phyloP scores from a whole-genome alignment of 1,140 invertebrate genomes.

The Physella acuta region DNA sequence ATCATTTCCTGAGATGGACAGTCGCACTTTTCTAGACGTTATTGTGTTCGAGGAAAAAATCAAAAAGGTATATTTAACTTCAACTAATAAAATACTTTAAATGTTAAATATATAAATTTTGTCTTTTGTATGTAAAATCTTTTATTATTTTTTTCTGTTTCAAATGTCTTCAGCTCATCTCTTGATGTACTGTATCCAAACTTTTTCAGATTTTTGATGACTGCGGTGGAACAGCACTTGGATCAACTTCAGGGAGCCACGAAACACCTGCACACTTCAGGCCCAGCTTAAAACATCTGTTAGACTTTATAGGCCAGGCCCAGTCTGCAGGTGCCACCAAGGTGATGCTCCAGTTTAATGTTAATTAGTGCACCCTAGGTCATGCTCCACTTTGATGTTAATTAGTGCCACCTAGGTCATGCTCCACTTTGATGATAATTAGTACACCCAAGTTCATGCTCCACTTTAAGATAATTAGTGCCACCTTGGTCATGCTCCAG shows the following conservation, averaged over 20 bases:
- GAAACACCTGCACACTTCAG: background rate
- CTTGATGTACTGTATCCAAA: background rate
- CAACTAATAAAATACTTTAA: background rate
- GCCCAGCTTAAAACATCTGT: too few species aligned
- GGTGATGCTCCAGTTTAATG: too few species aligned
- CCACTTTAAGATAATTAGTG: too few species aligned
- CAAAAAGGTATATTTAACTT: constrained; percentile 39
- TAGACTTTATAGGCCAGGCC: too few species aligned
- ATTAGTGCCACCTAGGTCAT: too few species aligned
- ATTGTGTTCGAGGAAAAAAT: constrained; percentile 34
- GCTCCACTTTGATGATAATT: too few species aligned
- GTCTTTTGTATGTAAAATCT: background rate
- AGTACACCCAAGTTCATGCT: too few species aligned
- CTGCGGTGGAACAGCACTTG: constrained; percentile 40
- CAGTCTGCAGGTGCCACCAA: too few species aligned
- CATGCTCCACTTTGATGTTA: too few species aligned
- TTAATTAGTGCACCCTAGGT: too few species aligned
- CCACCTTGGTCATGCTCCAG: too few species aligned
- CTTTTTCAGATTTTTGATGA: constrained; percentile 42
- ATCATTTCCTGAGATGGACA: constrained; percentile 43
- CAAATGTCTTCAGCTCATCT: background rate
- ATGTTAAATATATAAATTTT: background rate
- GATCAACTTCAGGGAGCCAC: constrained; percentile 22
- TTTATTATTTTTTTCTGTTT: background rate
- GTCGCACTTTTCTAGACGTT: constrained; percentile 50